Conservation (phyloP, 2,113 vertebrate species). For the Stigmatopora argus region DNA sequence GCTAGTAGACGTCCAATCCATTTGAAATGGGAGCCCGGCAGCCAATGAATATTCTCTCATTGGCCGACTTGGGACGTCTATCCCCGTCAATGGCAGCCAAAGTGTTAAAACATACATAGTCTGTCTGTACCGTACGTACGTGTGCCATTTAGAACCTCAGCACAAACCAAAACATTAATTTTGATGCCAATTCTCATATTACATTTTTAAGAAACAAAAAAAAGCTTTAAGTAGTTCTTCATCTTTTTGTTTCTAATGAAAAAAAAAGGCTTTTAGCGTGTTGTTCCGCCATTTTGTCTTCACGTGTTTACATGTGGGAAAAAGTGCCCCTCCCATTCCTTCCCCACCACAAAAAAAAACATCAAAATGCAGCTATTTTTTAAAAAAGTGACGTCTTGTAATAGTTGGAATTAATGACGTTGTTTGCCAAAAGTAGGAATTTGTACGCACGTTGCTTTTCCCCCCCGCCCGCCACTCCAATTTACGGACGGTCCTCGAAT, state of each 20-base stretch:
- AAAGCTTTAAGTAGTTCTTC: slow-evolving; percentile 57
- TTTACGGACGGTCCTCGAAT: slow-evolving; percentile 40
- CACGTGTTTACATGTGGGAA: slow-evolving; percentile 38
- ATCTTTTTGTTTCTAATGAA: slow-evolving; percentile 39
- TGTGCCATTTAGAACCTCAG: slow-evolving; percentile 59
- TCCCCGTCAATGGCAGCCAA: too few species aligned
- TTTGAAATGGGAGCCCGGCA: too few species aligned
- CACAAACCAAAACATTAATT: slow-evolving; percentile 70
- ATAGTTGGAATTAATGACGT: slow-evolving; percentile 45
- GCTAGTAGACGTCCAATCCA: too few species aligned
- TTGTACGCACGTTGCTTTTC: slow-evolving; percentile 40
- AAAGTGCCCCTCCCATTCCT: slow-evolving; percentile 8
- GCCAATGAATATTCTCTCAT: too few species aligned
- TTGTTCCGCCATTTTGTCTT: slow-evolving; percentile 24
- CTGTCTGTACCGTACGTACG: slow-evolving; percentile 20
- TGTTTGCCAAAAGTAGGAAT: slow-evolving; percentile 32
- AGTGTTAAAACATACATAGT: slow-evolving; percentile 31
- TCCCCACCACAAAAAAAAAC: background rate
- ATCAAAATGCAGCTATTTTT: slow-evolving; percentile 23
- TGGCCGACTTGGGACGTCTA: too few species aligned
- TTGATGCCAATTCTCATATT: slow-evolving; percentile 59
- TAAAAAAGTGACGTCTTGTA: slow-evolving; percentile 52
- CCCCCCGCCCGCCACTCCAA: slow-evolving; percentile 41
- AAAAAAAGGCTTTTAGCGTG: slow-evolving; percentile 1
- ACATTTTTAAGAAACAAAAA: slow-evolving; percentile 33